Base-by-base conservation (phyloP, 35 echinoderm and acorn worm species). In the Ophiothrix spiculata region DNA sequence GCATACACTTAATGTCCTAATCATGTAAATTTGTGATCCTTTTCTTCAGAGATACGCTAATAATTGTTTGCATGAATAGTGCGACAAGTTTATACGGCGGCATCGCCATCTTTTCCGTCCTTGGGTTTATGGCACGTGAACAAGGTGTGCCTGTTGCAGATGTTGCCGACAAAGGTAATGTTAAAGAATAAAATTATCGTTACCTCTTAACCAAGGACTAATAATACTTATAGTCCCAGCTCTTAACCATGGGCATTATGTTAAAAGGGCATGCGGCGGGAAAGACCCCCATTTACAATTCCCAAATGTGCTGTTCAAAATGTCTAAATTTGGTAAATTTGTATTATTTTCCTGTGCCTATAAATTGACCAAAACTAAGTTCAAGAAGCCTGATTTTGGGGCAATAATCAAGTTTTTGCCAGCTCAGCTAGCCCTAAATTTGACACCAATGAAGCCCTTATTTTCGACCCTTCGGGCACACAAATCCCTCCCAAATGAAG, bases 11-110 rank as follows among this genome's bases (percentile, higher is more conserved):
- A n/a, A n/a, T n/a, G n/a, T n/a, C n/a, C 45, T 54, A 54, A 54
- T 54, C 8, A 54, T 54, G 45, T 54, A 54, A 54, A 11, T n/a
- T n/a, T n/a, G n/a, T n/a, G n/a, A 13, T 17, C 78, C 31, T 87
- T 77, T 31, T 39, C 3, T 39, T 6, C 56, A 97, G 94, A 82
- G 94, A 97, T 83, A 97, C 90, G 12, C 77, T 97, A 84, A 97
- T 97, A 40, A 49, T 97, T 38, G 94, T 85, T 33, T 88, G 64
- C 73, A 79, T 90, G 31, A 97, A 97, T 76, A 93, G 90, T 41
- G 89, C 89, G 42, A 97, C 94, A 33, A 97, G 94, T 84, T 78
- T 97, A 56, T 92, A 87, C 37, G 90, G 94, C 36, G 94, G 94
- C 23, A 75, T 97, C 37, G 87, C 87, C 0, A 97, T 97, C 64